phyloP scores from a whole-genome alignment of 2,113 vertebrate genomes.

The Motacilla alba region DNA sequence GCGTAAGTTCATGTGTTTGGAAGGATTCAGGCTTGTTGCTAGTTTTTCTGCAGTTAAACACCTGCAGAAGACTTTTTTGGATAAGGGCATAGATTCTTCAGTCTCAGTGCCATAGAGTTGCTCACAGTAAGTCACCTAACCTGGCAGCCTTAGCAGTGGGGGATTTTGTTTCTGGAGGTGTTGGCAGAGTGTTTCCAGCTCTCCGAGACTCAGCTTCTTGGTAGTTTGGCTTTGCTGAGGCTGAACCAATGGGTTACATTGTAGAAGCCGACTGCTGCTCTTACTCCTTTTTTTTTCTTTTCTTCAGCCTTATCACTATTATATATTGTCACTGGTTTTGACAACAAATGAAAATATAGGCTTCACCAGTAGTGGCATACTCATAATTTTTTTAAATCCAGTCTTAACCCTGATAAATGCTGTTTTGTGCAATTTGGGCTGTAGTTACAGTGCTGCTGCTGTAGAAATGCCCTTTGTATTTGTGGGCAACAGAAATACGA shows the following conservation, averaged over 20 bases:
- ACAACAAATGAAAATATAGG: background rate
- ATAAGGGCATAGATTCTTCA: background rate
- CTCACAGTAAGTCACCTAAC: background rate
- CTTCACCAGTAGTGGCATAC: background rate
- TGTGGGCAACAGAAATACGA: background rate
- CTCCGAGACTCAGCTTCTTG: background rate
- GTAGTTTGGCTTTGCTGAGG: background rate
- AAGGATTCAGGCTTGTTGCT: background rate
- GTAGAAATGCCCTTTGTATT: background rate
- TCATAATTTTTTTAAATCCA: background rate
- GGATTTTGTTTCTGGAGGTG: background rate
- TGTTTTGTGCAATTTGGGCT: background rate
- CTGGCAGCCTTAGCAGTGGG: background rate
- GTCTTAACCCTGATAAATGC: background rate
- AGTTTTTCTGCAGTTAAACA: background rate
- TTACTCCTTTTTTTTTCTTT: background rate
- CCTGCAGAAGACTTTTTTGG: background rate
- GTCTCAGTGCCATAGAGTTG: background rate
- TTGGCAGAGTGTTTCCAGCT: background rate
- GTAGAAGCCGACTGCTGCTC: background rate
- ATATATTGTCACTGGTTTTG: background rate
- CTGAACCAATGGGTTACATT: background rate
- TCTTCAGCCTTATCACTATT: background rate
- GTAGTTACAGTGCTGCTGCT: background rate
- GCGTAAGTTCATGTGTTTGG: background rate